Evolutionary conservation across 2,113 vertebrate species (phyloP).

Genomic region (Rhombomys opimus): DNA sequence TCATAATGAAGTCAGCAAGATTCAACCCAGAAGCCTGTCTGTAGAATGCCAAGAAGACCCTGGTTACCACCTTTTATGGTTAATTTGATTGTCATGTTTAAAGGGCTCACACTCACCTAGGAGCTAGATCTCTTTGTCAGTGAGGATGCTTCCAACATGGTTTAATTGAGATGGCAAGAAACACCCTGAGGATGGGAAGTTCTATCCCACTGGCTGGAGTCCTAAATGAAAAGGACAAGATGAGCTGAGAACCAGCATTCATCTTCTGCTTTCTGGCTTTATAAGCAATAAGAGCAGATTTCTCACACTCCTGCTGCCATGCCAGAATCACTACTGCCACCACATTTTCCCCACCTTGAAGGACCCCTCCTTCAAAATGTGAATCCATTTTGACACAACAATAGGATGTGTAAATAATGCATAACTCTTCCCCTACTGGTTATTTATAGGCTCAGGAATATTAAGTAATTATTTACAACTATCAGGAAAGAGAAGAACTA

Average conservation of each 20-base stretch:
- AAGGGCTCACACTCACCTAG: too few species aligned
- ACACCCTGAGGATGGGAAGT: neutral
- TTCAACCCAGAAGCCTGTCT: neutral
- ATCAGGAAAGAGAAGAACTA: neutral
- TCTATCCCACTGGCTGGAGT: neutral
- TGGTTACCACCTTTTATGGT: neutral
- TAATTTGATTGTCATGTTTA: neutral
- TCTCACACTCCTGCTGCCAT: neutral
- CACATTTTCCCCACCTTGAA: neutral
- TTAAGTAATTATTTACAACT: neutral
- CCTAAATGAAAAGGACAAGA: neutral
- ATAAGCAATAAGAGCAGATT: neutral
- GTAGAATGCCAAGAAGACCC: neutral
- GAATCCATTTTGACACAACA: neutral
- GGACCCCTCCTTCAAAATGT: neutral
- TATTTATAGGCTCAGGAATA: neutral
- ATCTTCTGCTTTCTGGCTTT: neutral
- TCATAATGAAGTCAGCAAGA: neutral
- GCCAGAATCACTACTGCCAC: neutral
- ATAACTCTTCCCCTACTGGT: neutral
- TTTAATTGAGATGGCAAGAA: neutral
- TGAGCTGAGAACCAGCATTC: neutral
- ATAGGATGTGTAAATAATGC: too few species aligned
- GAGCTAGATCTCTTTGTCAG: neutral
- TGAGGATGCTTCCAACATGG: neutral